Conservation (phyloP, 2,797 vertebrate genomes). For the Sternarchorhynchus goeldii region DNA sequence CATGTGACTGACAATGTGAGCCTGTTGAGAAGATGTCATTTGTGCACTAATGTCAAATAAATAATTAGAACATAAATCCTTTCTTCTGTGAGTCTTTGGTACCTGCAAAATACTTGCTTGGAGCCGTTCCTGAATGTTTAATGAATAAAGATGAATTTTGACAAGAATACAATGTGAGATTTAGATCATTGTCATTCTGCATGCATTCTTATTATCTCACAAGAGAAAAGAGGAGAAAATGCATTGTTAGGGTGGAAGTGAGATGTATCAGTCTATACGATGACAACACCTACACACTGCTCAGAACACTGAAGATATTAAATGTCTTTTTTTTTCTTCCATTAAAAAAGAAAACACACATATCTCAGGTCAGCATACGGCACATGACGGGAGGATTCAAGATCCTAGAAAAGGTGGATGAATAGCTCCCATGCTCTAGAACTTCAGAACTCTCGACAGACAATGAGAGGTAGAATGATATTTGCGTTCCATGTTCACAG, state of each 20-base stretch:
- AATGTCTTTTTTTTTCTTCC: neutral
- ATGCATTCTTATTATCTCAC: neutral
- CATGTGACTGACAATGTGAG: neutral
- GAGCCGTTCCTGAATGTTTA: neutral
- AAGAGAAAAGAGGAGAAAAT: slow-evolving; percentile 8
- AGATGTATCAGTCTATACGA: slow-evolving; percentile 2
- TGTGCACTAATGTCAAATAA: neutral
- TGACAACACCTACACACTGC: neutral
- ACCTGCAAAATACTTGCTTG: neutral
- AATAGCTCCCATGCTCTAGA: slow-evolving; percentile 22
- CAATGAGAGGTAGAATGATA: slow-evolving; percentile 23
- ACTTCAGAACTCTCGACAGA: slow-evolving; percentile 16
- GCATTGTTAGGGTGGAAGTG: slow-evolving; percentile 6
- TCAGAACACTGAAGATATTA: neutral
- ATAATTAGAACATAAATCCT: neutral
- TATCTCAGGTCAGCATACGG: slow-evolving; percentile 3
- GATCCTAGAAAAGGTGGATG: slow-evolving; percentile 13
- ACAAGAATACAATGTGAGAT: neutral
- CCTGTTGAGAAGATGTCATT: neutral
- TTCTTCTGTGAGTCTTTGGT: neutral
- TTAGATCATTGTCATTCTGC: slow-evolving; percentile 3
- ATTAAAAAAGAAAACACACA: slow-evolving; percentile 4
- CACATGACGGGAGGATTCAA: neutral
- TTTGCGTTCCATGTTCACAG: slow-evolving; percentile 58
- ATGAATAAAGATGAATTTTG: neutral